These are phyloP conservation scores for Parnassius mnemosyne DNA, from an alignment of 2,888 invertebrate genomes.

Conservation along the genomic window DNA sequence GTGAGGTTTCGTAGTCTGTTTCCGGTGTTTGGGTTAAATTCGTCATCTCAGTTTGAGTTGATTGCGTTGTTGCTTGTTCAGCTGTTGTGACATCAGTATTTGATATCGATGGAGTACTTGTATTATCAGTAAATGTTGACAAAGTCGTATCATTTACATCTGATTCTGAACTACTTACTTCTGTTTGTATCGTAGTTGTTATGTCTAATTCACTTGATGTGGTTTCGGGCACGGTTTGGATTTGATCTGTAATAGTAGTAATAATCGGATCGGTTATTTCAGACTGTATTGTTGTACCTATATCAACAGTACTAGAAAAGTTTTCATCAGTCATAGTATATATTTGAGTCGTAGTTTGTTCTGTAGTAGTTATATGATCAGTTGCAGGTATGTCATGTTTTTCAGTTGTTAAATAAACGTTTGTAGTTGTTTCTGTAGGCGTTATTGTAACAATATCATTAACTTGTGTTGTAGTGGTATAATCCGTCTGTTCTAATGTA, in stretches of 20 bases:
- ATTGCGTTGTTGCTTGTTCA: slow-evolving; percentile 5
- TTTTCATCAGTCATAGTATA: neutral
- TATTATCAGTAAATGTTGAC: neutral
- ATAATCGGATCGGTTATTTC: neutral
- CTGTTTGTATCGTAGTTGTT: neutral
- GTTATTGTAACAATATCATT: too few species aligned
- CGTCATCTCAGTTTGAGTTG: neutral
- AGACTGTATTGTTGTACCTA: neutral
- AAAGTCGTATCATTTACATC: neutral
- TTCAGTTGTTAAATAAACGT: too few species aligned
- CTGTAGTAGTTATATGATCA: slow-evolving; percentile 1
- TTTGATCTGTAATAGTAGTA: neutral
- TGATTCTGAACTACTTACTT: slow-evolving; percentile 2
- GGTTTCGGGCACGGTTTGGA: neutral
- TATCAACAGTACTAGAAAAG: slow-evolving; percentile 7
- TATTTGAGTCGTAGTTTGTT: slow-evolving; percentile 5
- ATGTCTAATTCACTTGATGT: neutral
- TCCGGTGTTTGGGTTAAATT: slow-evolving; percentile 1
- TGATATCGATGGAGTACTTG: neutral
- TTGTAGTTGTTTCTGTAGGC: neutral
- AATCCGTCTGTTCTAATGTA: neutral
- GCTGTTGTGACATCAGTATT: slow-evolving; percentile 3
- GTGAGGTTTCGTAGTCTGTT: neutral
- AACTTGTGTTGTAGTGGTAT: too few species aligned
- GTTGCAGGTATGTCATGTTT: neutral